Conservation (phyloP, 2,888 invertebrate species). For the Amphipoea oculea region DNA sequence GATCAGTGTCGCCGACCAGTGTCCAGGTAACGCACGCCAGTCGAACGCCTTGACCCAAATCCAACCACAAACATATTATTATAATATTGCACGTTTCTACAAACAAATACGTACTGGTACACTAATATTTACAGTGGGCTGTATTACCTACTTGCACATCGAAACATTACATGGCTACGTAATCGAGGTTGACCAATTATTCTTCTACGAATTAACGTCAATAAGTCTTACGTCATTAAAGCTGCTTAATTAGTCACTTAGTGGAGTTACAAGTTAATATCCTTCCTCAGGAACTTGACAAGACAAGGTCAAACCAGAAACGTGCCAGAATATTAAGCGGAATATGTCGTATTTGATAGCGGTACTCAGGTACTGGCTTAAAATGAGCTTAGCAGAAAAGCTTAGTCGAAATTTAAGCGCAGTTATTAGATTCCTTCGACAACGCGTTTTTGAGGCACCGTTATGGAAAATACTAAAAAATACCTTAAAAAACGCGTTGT, state of each 20-base stretch:
- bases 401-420: neutral
- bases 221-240: slow-evolving; percentile 10
- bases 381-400: neutral
- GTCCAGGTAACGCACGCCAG: slow-evolving; percentile 43
- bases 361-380: neutral
- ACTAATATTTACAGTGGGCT: slow-evolving; percentile 27
- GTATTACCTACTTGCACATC: slow-evolving; percentile 13
- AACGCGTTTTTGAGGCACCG: neutral
- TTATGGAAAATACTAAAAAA: slow-evolving; percentile 9
- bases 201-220: slow-evolving; percentile 26
- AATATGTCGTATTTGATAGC: neutral
- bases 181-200: slow-evolving; percentile 11
- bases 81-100: slow-evolving; percentile 39
- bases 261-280: slow-evolving; percentile 22
- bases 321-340: neutral
- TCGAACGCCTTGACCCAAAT: slow-evolving; percentile 54
- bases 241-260: slow-evolving; percentile 15
- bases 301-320: slow-evolving; percentile 3
- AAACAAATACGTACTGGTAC: slow-evolving; percentile 18
- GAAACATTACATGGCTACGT: slow-evolving; percentile 16
- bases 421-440: neutral
- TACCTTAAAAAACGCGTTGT: neutral
- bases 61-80: slow-evolving; percentile 4
- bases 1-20: slow-evolving; percentile 1
- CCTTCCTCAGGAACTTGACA: slow-evolving; percentile 6